Evolutionary conservation across 2,113 vertebrate genomes (phyloP), one percentile per base, ranked within the genome.

Genomic region (Oncorhynchus mykiss): DNA sequence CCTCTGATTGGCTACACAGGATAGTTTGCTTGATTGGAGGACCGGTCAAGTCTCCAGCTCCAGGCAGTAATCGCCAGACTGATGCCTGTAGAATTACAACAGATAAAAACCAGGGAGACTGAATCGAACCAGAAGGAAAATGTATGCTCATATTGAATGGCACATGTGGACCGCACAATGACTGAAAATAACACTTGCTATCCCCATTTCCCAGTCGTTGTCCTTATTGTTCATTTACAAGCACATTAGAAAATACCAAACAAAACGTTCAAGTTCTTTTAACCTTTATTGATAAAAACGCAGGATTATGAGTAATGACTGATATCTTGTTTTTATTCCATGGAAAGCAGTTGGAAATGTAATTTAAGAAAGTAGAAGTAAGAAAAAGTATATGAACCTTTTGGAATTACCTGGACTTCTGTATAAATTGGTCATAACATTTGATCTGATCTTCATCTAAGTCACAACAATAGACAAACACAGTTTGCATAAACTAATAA

Each of bases 321-420:
- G 39, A 45, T 45, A 45, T 9, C 9, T 45, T 45, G 39, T 45
- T 45, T 11, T 11, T 45, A 45, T 9, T 45, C 9, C 5, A 20
- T 73, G 75, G 8, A 80, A 74, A 48, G 82, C 85, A 80, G 73
- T 49, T 80, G 83, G 78, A 81, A 75, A 73, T 4, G 48, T 70
- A 59, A 82, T 77, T 79, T 34, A 34, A n/a, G n/a, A n/a, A n/a
- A n/a, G n/a, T 6, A 34, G 34, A 7, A 6, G 34, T 7, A 34
- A 34, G 6, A 34, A 7, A 34, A 34, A 34, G 6, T 34, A 34
- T 34, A 7, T 34, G 34, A 34, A 34, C 34, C 6, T 34, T 34
- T 34, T 34, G 34, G 6, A 34, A 34, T 5, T 34, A 34, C 31
- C 31, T 34, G 31, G 31, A 34, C 1, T 34, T 34, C 6, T 34